Percentiles rank a stretch among this genome's conserved stretches.
phyloP scores from a whole-genome alignment of 1,140 invertebrate genomes.

The Papilio helenus region DNA sequence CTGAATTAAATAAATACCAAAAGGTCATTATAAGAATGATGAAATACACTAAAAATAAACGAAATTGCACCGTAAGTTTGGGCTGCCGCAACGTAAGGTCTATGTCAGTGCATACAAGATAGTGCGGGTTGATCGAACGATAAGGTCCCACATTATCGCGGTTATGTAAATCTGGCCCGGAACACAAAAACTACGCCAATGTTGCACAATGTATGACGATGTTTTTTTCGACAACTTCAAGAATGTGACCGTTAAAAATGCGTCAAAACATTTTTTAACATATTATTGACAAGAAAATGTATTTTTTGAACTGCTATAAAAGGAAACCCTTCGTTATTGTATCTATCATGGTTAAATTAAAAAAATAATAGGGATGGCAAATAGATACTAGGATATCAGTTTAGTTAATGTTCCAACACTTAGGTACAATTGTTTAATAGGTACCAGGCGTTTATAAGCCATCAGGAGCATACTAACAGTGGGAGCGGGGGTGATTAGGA shows the following conservation, averaged over 20 bases:
- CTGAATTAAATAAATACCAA: no score
- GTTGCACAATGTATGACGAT: conserved; percentile 55
- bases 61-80: conserved; percentile 34
- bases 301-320: neutral
- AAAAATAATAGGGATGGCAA: no score
- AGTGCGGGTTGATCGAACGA: conserved; percentile 67
- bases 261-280: neutral
- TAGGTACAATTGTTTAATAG: conserved; percentile 60
- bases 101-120: conserved; percentile 61
- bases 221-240: conserved; percentile 25
- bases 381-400: conserved; percentile 1
- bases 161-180: conserved; percentile 55
- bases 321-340: no score
- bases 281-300: neutral
- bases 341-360: no score
- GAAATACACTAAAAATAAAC: neutral
- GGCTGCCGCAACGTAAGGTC: conserved; percentile 51
- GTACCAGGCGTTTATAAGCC: conserved; percentile 72
- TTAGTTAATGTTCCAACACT: conserved; percentile 33
- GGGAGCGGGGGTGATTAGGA: conserved; percentile 67
- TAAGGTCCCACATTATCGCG: conserved; percentile 59
- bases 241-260: conserved; percentile 13
- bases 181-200: conserved; percentile 44
- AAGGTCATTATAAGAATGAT: neutral
- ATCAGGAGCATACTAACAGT: conserved; percentile 65